phyloP scores from a whole-genome alignment of 1,140 invertebrate genomes.

The Drosophila pseudoananassae region DNA sequence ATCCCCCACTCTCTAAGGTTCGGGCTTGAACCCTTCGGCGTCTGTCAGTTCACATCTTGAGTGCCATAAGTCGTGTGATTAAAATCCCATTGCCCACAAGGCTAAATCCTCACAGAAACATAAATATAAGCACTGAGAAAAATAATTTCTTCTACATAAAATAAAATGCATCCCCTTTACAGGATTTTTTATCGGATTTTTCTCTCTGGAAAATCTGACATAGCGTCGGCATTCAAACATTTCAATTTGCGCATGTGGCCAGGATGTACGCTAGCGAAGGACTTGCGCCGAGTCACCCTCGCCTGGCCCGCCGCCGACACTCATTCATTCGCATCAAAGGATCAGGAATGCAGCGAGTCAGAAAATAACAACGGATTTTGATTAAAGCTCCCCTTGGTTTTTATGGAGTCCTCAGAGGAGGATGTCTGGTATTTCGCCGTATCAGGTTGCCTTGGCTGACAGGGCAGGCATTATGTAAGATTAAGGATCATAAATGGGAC shows the following conservation, averaged over 20 bases:
- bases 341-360: slow-evolving; percentile 84
- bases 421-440: slow-evolving; percentile 25
- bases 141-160: not conserved
- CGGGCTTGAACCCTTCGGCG: slow-evolving; percentile 65
- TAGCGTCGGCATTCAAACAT: slow-evolving; percentile 77
- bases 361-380: slow-evolving; percentile 85
- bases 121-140: slow-evolving; percentile 9
- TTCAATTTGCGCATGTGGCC: slow-evolving; percentile 82
- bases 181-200: not conserved
- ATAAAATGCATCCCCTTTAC: not conserved
- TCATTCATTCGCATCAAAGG: slow-evolving; percentile 84
- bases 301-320: slow-evolving; percentile 37
- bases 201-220: slow-evolving; percentile 12
- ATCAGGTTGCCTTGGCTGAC: slow-evolving; percentile 73
- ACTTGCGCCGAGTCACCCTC: slow-evolving; percentile 59
- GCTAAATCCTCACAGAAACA: slow-evolving; percentile 68
- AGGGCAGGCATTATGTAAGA: slow-evolving; percentile 78
- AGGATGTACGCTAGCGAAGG: slow-evolving; percentile 37
- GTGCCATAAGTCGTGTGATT: slow-evolving; percentile 84
- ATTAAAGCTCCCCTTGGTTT: slow-evolving; percentile 82
- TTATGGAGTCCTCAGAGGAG: slow-evolving; percentile 68
- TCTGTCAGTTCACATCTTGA: slow-evolving; percentile 82
- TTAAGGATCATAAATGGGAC: slow-evolving; percentile 84
- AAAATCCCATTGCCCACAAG: slow-evolving; percentile 83
- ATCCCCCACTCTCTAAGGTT: slow-evolving; percentile 14